Percentiles rank a stretch among this genome's conserved stretches.
Evolutionary conservation across 2,113 vertebrate species (phyloP).

Genomic region (Chiloscyllium plagiosum): DNA sequence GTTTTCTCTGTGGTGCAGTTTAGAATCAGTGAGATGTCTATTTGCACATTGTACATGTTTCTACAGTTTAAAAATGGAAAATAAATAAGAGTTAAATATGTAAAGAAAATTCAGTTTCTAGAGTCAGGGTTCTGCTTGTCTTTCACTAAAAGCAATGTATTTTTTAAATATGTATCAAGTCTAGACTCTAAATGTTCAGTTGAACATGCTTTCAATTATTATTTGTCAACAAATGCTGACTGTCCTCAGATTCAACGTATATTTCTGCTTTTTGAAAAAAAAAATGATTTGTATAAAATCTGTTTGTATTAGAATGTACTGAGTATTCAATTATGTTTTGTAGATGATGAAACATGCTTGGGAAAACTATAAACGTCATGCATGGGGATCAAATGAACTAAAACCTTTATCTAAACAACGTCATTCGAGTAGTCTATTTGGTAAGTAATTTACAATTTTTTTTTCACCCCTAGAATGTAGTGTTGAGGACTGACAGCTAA

Average conservation of each 20-base stretch:
- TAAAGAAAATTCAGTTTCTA: background rate
- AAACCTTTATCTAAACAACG: conserved; percentile 89
- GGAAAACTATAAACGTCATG: conserved; percentile 88
- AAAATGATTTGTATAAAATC: background rate
- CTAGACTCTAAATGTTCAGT: background rate
- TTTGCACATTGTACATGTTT: background rate
- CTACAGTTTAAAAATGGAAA: background rate
- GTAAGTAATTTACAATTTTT: conserved; percentile 63
- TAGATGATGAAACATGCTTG: conserved; percentile 99
- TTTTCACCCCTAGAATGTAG: background rate
- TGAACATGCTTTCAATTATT: background rate
- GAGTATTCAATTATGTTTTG: conserved; percentile 38
- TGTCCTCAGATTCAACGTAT: background rate
- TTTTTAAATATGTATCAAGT: background rate
- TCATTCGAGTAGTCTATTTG: conserved; percentile 97
- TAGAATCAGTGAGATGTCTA: background rate
- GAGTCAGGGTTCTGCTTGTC: background rate
- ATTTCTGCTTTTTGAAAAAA: background rate
- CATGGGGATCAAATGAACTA: conserved; percentile 96
- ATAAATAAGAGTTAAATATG: background rate
- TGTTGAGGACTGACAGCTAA: background rate
- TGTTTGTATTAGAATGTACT: background rate
- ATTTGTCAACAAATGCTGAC: background rate
- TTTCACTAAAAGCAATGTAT: background rate
- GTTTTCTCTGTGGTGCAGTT: background rate